Conservation (phyloP, 2,888 invertebrate genomes). For the Caenorhabditis imperialis region DNA sequence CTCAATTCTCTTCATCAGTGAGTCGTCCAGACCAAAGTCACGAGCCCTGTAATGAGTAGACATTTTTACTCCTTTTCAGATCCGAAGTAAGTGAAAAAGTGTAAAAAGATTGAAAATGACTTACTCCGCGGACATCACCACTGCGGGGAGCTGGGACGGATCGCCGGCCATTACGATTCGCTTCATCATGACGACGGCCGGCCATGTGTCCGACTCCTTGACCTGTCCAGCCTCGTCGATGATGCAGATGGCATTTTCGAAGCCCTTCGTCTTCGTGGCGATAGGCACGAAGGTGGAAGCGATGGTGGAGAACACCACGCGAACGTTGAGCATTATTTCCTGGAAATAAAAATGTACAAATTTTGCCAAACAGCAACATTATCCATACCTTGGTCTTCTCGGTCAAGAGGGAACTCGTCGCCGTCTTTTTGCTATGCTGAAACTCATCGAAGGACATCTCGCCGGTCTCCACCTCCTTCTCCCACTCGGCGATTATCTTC, state of each 20-base stretch:
- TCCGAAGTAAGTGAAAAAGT: background rate
- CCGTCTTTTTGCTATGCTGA: too few species aligned
- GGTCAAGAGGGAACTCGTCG: too few species aligned
- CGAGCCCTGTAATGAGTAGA: background rate
- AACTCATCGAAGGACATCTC: too few species aligned
- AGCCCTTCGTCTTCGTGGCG: background rate
- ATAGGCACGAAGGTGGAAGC: background rate
- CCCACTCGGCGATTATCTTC: too few species aligned
- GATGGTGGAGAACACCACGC: slow-evolving; percentile 3
- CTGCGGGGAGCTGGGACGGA: slow-evolving; percentile 24
- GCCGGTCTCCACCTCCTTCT: too few species aligned
- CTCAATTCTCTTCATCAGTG: slow-evolving; percentile 19
- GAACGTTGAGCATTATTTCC: slow-evolving; percentile 3
- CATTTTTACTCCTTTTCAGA: background rate
- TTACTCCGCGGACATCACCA: slow-evolving; percentile 2
- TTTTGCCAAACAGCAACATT: too few species aligned
- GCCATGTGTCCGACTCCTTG: slow-evolving; percentile 19
- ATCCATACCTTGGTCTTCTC: too few species aligned
- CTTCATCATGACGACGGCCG: slow-evolving; percentile 5
- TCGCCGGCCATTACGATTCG: slow-evolving; percentile 30
- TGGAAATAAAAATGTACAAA: background rate
- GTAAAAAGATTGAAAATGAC: too few species aligned
- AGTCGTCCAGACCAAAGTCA: background rate
- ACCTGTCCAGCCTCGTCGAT: slow-evolving; percentile 38
- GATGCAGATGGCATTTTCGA: background rate